These are phyloP conservation scores for Aporrectodea caliginosa DNA, from an alignment of 1,140 invertebrate genomes.

Conservation along the genomic window DNA sequence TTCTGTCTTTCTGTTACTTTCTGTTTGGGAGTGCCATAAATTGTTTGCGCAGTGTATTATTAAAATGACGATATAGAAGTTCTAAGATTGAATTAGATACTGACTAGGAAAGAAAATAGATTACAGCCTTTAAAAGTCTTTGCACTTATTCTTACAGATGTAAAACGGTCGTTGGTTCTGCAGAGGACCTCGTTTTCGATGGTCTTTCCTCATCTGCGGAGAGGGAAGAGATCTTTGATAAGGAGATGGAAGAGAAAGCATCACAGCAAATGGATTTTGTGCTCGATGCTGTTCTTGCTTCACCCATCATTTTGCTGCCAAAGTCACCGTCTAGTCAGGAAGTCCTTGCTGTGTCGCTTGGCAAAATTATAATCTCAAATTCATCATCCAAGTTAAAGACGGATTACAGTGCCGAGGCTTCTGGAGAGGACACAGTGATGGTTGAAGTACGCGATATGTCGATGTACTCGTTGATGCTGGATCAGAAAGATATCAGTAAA, in stretches of 20 bases:
- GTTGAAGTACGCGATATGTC: constrained; percentile 81
- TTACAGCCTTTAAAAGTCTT: too few species aligned
- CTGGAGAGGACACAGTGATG: constrained; percentile 36
- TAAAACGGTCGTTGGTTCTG: background rate
- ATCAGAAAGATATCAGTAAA: constrained; percentile 43
- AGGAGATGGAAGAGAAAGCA: constrained; percentile 23
- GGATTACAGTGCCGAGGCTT: background rate
- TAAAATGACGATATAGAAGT: too few species aligned
- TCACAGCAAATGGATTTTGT: constrained; percentile 35
- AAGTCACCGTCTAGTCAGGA: constrained; percentile 70
- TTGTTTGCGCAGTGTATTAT: too few species aligned
- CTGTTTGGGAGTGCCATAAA: too few species aligned
- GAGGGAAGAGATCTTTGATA: background rate
- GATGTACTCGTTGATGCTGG: constrained; percentile 71
- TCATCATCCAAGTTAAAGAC: background rate
- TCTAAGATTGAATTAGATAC: too few species aligned
- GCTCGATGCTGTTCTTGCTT: constrained; percentile 73
- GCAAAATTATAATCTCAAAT: constrained; percentile 71
- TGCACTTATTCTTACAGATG: too few species aligned
- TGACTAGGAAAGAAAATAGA: too few species aligned
- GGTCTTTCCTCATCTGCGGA: background rate
- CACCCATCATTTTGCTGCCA: constrained; percentile 83
- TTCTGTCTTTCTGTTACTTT: too few species aligned
- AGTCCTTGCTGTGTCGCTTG: constrained; percentile 87
- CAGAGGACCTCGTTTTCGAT: background rate